Base-by-base conservation (phyloP, 2,888 invertebrate genomes). In the Trichopria drosophilae region DNA sequence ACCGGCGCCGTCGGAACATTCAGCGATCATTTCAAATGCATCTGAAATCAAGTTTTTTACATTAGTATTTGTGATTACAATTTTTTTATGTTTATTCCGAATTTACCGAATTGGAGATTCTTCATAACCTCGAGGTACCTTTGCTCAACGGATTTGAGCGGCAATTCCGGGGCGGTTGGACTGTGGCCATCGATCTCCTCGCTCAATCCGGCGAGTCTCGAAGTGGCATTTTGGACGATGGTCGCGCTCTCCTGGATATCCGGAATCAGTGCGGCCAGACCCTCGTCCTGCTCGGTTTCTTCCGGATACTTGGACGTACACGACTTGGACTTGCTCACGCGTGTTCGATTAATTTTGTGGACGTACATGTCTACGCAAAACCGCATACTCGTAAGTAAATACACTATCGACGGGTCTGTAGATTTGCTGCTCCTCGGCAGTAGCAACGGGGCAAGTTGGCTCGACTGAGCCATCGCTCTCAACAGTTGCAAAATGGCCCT, bases 331-430 rank as follows among this genome's bases (percentile, higher is more conserved):
- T 72, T 73, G 19, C 50, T 59, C 6, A 65, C 68, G 7, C 71
- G 66, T 0, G 73, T 70, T 13, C 73, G 69, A 52, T 86, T 87
- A 45, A 93, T 82, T 66, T 91, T 87, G 63, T 86, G 88, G 22
- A 92, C 88, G 73, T 95, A 95, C 0, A 91, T 93, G 76, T 94
- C 92, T 55, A 95, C 93, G 74, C 93, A 93, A 43, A 85, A 83
- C 72, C 88, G 89, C 93, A 95, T 94, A 72, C 88, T 90, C 55
- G 84, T 83, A 26, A 95, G 80, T 51, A 95, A 80, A 15, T 86
- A 83, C 37, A 87, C 85, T 63, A 95, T 84, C 3, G 89, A 85
- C 2, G 83, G 81, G 12, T 82, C 81, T 13, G 75, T 70, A 1
- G 75, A 63, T 63, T 71, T 55, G 32, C 65, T 58, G 58, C 53